Conservation (phyloP, 2,888 invertebrate species). For the Lobophora halterata region DNA sequence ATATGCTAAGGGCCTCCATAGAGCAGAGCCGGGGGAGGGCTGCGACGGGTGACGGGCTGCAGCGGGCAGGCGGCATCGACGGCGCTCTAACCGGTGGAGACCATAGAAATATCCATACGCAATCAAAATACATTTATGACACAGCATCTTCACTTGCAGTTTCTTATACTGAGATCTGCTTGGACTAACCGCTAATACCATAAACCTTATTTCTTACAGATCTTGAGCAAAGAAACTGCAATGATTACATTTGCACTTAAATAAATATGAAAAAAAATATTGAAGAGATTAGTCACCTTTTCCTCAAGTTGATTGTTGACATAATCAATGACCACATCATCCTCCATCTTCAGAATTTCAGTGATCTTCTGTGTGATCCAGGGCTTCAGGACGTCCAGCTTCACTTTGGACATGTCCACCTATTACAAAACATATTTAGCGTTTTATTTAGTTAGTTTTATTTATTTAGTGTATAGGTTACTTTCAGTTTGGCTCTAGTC, state of each 20-base stretch:
- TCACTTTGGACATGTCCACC: conserved; percentile 99
- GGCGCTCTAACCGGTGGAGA: conserved; percentile 77
- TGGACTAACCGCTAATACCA: conserved; percentile 16
- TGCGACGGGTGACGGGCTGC: conserved; percentile 61
- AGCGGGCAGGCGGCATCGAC: conserved; percentile 65
- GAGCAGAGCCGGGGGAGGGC: conserved; percentile 62
- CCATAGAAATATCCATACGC: conserved; percentile 81
- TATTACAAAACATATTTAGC: conserved; percentile 15
- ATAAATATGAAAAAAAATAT: conserved; percentile 38
- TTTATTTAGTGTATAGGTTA: too few species aligned
- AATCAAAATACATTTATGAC: conserved; percentile 76
- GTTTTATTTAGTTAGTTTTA: too few species aligned
- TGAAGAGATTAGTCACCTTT: conserved; percentile 83
- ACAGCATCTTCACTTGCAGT: conserved; percentile 74
- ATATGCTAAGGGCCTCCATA: conserved; percentile 77
- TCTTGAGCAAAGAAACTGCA: conserved; percentile 68
- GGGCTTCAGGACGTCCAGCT: conserved; percentile 97
- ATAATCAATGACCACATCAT: conserved; percentile 99
- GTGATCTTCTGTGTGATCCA: conserved; percentile 99
- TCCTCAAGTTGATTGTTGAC: conserved; percentile 99
- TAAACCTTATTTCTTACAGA: conserved; percentile 13
- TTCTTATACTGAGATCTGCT: conserved; percentile 51
- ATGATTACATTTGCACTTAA: conserved; percentile 72
- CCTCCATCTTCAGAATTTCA: conserved; percentile 97
- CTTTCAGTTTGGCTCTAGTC: too few species aligned